Evolutionary conservation across 2,113 vertebrate species (phyloP), one percentile per base, ranked within the genome.

Genomic region (Onychostoma macrolepis): DNA sequence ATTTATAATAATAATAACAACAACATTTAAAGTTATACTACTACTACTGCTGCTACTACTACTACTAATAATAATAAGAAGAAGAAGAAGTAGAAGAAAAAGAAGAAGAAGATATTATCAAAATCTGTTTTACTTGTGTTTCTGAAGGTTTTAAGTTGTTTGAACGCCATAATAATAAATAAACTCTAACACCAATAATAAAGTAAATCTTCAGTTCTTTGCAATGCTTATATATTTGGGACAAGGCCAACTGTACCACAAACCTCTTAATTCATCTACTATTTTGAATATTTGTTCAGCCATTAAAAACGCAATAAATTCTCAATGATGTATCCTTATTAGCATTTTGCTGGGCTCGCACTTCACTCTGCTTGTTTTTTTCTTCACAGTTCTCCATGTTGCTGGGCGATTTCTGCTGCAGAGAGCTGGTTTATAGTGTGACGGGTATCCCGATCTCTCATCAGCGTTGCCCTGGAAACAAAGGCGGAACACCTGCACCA

Each of bases 331-430:
- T 36, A 30, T 4, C 9, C 61, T 67, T 61, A 61, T 80, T 82
- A 82, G 38, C 80, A 67, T 83, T 83, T 83, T 69, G 80, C 63
- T 36, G 63, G 63, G 19, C 41, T 82, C 24, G 38, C 58, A 82
- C 24, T 43, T 82, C 4, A 19, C 33, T 6, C 10, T 63, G 33
- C n/a, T 8, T 65, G 6, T 65, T 81, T 65, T 45, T 38, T n/a
- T 58, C 50, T 58, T 56, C 50, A 13, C 50, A 58, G 48, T 80
- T 61, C 21, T 36, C 50, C 8, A 11, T 56, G 50, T 58, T 58
- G 50, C 30, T 36, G 48, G 15, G 17, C 13, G 17, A 36, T 80
- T 80, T 65, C 33, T 38, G 24, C 33, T 63, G 79, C 58, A 41
- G 13, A 63, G 33, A 41, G 79, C 36, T 33, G 76, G 4, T 53